These are phyloP conservation scores for Nettapus auritus DNA, from an alignment of 2,113 vertebrate genomes.

Conservation along the genomic window DNA sequence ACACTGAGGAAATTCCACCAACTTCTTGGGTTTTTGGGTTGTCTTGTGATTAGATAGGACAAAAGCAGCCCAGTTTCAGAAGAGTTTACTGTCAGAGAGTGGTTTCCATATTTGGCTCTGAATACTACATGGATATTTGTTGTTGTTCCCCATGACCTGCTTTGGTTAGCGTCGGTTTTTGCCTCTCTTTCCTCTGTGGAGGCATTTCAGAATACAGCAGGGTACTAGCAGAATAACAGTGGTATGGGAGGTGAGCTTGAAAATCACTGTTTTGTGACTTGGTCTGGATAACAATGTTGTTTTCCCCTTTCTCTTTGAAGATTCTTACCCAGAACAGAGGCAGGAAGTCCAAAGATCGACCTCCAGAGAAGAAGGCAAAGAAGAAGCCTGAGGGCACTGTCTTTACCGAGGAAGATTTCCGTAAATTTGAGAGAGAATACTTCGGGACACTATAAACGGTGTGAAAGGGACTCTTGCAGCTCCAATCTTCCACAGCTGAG, in stretches of 20 bases:
- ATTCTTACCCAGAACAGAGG: slow-evolving; percentile 76
- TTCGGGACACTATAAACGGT: slow-evolving; percentile 67
- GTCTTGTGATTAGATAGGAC: not conserved
- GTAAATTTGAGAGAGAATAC: slow-evolving; percentile 81
- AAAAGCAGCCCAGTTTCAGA: not conserved
- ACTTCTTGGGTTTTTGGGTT: not conserved
- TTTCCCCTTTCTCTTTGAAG: slow-evolving; percentile 41
- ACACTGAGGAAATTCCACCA: not conserved
- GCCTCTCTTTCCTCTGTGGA: not conserved
- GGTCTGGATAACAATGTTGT: not conserved
- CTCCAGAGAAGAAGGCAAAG: slow-evolving; percentile 55
- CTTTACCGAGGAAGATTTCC: slow-evolving; percentile 82
- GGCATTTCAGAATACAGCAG: not conserved
- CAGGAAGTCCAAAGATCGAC: slow-evolving; percentile 78
- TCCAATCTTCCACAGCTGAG: not conserved
- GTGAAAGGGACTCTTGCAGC: not conserved
- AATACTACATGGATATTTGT: not conserved
- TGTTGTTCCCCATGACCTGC: not conserved
- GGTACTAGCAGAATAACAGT: not conserved
- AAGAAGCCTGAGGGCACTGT: slow-evolving; percentile 73
- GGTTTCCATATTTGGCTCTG: not conserved
- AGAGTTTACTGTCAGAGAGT: not conserved
- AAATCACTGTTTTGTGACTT: not conserved
- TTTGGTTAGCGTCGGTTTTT: not conserved
- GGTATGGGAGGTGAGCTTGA: not conserved